Percentiles rank a stretch among this genome's conserved stretches.
These are phyloP conservation scores for Choristoneura rosaceana DNA, from an alignment of 2,888 invertebrate species.

Conservation along the genomic window DNA sequence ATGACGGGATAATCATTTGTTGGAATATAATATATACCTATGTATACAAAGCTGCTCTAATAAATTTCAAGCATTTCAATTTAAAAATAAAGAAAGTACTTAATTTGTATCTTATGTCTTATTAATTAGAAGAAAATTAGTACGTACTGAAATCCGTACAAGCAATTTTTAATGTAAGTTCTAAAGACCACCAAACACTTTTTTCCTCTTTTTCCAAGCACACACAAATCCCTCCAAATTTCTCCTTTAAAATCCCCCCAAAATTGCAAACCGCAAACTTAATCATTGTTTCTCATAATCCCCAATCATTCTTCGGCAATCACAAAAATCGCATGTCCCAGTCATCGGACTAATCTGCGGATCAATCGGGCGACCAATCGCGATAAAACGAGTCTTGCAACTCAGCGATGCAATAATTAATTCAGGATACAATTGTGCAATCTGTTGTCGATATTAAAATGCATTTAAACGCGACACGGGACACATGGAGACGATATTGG, in stretches of 20 bases:
- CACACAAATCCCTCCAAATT: no score
- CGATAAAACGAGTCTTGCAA: conserved; percentile 59
- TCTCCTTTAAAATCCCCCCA: background rate
- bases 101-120: no score
- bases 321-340: conserved; percentile 45
- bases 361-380: conserved; percentile 46
- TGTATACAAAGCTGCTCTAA: background rate
- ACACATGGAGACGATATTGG: conserved; percentile 19
- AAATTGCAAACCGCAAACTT: background rate
- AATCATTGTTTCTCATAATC: conserved; percentile 2
- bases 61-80: background rate
- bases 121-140: no score
- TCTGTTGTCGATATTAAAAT: conserved; percentile 72
- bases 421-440: conserved; percentile 72
- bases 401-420: conserved; percentile 70
- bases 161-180: no score
- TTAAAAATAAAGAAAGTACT: no score
- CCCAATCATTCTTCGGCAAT: conserved; percentile 11
- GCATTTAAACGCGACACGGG: conserved; percentile 54
- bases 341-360: conserved; percentile 52
- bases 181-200: no score
- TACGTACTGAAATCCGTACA: no score
- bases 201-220: no score
- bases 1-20: background rate
- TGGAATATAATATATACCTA: background rate